Base-by-base conservation (phyloP, 2,113 vertebrate genomes). In the Paramormyrops kingsleyae region DNA sequence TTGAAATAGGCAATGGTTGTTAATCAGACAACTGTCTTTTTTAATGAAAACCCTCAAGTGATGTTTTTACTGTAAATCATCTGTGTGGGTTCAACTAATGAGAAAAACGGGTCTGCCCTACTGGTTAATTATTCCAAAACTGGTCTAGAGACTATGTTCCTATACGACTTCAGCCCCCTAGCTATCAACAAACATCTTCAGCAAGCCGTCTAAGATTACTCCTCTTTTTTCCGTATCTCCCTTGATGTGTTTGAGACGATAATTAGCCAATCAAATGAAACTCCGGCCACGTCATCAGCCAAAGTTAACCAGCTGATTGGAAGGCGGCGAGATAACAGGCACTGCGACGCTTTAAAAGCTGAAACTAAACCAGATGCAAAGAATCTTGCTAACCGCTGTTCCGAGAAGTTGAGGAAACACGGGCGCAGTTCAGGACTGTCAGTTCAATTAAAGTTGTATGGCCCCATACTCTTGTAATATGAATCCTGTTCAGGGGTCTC, bases 51-150 rank as follows among this genome's bases (percentile, higher is more conserved):
- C 74, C 15, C 74, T 42, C 17, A 80, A 80, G 74, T 70, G n/a
- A 42, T 42, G 35, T 80, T 80, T 80, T 80, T 80, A 85, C 83
- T 85, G 83, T 85, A 85, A n/a, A 85, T 46, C 83, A 85, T 42
- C 91, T 87, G 88, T 92, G 92, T 89, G 59, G 87, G 91, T 88
- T 90, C 91, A 92, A 89, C 91, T 94, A 94, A 94, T 94, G 94
- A 94, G 93, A 93, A 94, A 95, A 95, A 94, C 93, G 91, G 93
- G 93, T 92, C 94, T 94, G 94, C 94, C 95, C 95, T 93, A 94
- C 95, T 95, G 96, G 74, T 96, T 96, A 96, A 97, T 96, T 96
- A 95, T 95, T 92, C 93, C 94, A 94, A 95, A 95, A 96, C 96
- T 96, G 96, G 94, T 94, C 94, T 92, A 95, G 59, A 59, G 87